A percentile compares a stretch with the other conserved stretches of the same genome.
These are phyloP conservation scores for Petrocephalus microphthalmus DNA, from an alignment of 2,113 vertebrate genomes.

Conservation along the genomic window DNA sequence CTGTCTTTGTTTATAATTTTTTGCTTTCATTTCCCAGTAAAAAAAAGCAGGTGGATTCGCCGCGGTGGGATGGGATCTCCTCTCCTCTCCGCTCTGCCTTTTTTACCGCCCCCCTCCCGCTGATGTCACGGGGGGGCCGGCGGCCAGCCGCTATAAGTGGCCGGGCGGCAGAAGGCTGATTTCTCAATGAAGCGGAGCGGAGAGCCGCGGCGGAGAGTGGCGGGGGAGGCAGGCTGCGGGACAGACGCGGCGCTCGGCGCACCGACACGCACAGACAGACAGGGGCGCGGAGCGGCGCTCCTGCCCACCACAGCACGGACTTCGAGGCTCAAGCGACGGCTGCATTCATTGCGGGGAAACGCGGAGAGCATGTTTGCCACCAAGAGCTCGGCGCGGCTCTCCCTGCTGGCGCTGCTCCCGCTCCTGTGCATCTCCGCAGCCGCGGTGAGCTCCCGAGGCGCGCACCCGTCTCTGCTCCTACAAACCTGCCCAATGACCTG, in stretches of 20 bases:
- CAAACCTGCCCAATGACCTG: too few relatives aligned
- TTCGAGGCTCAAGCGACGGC: too few relatives aligned
- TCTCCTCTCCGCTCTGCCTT: not conserved
- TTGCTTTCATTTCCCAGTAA: not conserved
- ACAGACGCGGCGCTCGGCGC: constrained; percentile 24
- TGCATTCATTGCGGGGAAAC: not conserved
- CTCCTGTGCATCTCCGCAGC: constrained; percentile 26
- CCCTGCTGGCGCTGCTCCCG: constrained; percentile 33
- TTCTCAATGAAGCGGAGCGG: constrained; percentile 41
- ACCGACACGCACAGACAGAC: constrained; percentile 30
- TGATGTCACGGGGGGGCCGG: constrained; percentile 42
- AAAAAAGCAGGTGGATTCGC: not conserved
- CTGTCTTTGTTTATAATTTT: not conserved
- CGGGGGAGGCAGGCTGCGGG: constrained; percentile 9
- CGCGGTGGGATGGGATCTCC: not conserved
- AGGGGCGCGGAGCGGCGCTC: not conserved
- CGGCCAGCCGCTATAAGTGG: constrained; percentile 52
- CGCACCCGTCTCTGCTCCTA: not conserved
- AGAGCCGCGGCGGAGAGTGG: constrained; percentile 21
- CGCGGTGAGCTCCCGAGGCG: constrained; percentile 39
- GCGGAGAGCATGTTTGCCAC: constrained; percentile 31
- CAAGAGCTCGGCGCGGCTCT: constrained; percentile 21
- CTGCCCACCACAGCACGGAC: not conserved
- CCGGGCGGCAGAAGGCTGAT: constrained; percentile 36
- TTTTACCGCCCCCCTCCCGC: not conserved